phyloP scores from a whole-genome alignment of 2,888 invertebrate genomes.

The Platycnemis pennipes region DNA sequence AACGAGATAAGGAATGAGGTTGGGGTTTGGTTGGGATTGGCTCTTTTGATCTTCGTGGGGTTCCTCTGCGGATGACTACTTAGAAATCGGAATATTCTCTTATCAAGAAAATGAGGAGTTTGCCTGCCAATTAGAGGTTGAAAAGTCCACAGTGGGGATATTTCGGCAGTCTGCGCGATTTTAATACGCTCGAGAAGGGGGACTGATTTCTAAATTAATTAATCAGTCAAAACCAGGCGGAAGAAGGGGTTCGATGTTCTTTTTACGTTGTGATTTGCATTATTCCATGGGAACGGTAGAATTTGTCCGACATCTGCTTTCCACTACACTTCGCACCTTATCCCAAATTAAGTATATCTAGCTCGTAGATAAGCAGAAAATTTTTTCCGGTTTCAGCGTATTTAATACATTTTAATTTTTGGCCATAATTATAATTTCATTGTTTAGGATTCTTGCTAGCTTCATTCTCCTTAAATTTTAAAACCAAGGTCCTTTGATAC shows the following conservation, averaged over 20 bases:
- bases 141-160: not conserved
- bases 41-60: constrained; percentile 1
- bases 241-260: not conserved
- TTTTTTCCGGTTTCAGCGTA: too few species aligned
- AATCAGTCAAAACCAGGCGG: not conserved
- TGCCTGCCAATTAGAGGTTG: constrained; percentile 28
- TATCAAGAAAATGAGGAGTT: constrained; percentile 3
- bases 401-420: too few species aligned
- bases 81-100: not conserved
- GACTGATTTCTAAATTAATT: not conserved
- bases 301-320: too few species aligned
- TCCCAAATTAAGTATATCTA: too few species aligned
- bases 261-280: too few species aligned
- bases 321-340: too few species aligned
- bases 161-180: not conserved
- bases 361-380: too few species aligned
- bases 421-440: too few species aligned
- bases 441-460: too few species aligned
- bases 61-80: not conserved
- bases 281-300: too few species aligned
- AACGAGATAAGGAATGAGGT: not conserved
- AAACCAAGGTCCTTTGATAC: too few species aligned
- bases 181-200: not conserved
- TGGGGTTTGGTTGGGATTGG: not conserved
- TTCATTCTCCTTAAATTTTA: too few species aligned